Percentiles rank a stretch among this genome's conserved stretches.
Conservation (phyloP, 2,113 vertebrate species). For the Meriones unguiculatus region DNA sequence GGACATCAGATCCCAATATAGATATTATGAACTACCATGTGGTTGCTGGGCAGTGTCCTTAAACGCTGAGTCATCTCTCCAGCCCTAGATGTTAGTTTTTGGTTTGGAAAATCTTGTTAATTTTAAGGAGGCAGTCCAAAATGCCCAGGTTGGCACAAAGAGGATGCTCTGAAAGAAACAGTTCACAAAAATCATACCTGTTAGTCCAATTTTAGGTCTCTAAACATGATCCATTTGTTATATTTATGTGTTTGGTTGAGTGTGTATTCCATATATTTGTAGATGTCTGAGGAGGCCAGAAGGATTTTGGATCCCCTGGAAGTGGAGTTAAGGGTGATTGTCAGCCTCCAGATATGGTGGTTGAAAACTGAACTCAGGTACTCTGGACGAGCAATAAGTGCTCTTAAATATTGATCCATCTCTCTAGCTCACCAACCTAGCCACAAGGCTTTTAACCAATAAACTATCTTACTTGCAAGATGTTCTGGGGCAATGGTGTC, state of each 20-base stretch:
- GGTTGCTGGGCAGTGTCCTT: no score
- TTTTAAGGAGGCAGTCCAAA: neutral
- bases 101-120: neutral
- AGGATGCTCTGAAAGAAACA: accelerated
- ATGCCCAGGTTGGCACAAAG: no score
- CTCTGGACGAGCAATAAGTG: neutral
- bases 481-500: neutral
- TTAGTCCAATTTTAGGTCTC: neutral
- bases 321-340: neutral
- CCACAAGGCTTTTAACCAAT: neutral
- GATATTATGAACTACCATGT: no score
- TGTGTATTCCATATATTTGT: neutral
- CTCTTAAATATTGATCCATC: neutral
- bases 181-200: neutral
- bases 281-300: neutral
- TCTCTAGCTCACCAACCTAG: neutral
- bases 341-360: neutral
- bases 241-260: neutral
- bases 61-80: no score
- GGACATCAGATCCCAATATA: no score
- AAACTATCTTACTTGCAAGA: neutral
- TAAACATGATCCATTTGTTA: neutral
- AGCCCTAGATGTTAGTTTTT: neutral
- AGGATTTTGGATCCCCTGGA: neutral
- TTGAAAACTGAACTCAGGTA: neutral